Evolutionary conservation across 2,797 vertebrate species (phyloP).

Genomic region (Mionectes olivaceus): DNA sequence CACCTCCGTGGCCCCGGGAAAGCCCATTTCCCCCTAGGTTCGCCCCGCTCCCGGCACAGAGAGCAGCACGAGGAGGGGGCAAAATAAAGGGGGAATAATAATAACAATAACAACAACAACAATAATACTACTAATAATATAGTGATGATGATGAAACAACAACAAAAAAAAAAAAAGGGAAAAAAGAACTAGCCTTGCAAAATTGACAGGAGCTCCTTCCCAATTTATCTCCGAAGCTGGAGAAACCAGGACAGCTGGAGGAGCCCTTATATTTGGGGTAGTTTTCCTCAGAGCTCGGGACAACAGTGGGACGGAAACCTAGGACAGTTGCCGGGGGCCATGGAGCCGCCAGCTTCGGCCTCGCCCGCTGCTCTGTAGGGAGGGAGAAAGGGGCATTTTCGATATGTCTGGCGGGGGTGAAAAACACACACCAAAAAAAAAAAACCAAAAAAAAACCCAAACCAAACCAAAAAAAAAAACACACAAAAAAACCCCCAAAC

Average conservation of each 20-base stretch:
- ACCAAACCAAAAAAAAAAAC: background rate
- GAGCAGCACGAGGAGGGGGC: background rate
- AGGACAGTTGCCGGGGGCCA: no score
- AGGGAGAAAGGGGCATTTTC: background rate
- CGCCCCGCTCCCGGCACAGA: background rate
- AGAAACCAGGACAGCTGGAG: background rate
- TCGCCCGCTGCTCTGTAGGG: background rate
- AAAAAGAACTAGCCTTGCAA: background rate
- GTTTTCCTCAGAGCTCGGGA: background rate
- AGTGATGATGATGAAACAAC: background rate
- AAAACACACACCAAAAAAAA: background rate
- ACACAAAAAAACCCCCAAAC: no score
- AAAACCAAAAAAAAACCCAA: accelerated
- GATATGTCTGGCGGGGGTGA: background rate
- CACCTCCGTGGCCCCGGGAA: background rate
- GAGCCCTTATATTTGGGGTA: background rate
- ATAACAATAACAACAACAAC: background rate
- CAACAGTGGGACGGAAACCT: background rate
- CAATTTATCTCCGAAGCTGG: background rate
- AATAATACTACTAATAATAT: background rate
- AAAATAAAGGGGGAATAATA: background rate
- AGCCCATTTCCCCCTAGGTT: background rate
- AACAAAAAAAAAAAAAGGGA: background rate
- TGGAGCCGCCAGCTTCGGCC: no score
- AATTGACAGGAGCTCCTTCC: background rate